Evolutionary conservation across 2,797 vertebrate genomes (phyloP).

Genomic region (Semotilus atromaculatus): DNA sequence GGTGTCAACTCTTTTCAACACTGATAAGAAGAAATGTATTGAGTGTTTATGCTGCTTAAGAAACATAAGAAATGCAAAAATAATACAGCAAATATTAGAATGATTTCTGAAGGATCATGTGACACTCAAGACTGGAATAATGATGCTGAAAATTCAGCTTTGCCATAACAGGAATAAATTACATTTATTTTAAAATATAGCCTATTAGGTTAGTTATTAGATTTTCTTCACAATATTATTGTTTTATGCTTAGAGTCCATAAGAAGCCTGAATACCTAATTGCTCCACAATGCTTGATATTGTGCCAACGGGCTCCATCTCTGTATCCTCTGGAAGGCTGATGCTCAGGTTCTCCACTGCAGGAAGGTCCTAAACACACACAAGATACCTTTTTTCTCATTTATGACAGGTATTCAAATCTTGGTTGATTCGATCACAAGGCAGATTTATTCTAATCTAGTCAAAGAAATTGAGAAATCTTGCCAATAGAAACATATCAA

Average conservation of each 20-base stretch:
- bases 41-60: no score
- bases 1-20: no score
- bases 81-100: no score
- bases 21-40: no score
- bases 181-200: no score
- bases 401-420: neutral
- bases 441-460: neutral
- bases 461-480: neutral
- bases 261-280: conserved; percentile 77
- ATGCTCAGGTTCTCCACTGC: conserved; percentile 84
- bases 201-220: no score
- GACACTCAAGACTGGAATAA: neutral
- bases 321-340: conserved; percentile 82
- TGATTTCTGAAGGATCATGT: neutral
- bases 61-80: no score
- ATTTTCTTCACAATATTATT: no score
- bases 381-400: neutral
- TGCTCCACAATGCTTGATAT: conserved; percentile 89
- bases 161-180: no score
- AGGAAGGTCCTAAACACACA: conserved; percentile 80
- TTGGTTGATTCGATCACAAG: neutral
- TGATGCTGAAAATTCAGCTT: neutral
- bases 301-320: conserved; percentile 84
- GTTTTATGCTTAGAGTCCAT: neutral
- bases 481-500: neutral